These are phyloP conservation scores for Buphagus erythrorhynchus DNA, from an alignment of 2,797 vertebrate species.

Conservation along the genomic window DNA sequence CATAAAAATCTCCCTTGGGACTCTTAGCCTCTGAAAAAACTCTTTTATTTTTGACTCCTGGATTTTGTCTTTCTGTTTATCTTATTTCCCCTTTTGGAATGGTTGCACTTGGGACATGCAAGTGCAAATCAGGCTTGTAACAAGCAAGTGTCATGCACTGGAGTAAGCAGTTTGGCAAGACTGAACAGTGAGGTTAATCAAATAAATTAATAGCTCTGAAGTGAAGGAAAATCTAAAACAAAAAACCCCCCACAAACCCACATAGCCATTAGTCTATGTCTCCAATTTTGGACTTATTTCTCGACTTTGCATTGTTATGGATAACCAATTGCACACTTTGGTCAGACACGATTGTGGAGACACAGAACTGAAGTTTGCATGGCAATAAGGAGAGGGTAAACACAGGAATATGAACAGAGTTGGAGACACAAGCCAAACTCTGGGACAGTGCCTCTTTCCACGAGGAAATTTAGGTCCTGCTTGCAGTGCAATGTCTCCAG, in stretches of 20 bases:
- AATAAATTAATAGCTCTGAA: not conserved
- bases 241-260: fast-evolving
- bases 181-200: not conserved
- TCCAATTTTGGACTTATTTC: not conserved
- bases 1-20: not conserved
- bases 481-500: not conserved
- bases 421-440: not conserved
- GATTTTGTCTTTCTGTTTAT: not conserved
- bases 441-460: not conserved
- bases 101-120: not conserved
- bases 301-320: not conserved
- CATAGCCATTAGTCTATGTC: not conserved
- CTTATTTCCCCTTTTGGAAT: not conserved
- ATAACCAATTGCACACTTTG: not conserved
- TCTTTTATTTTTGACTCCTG: not conserved
- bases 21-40: not conserved
- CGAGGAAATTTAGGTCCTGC: not conserved
- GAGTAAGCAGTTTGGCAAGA: not conserved
- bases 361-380: not conserved
- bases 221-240: not conserved
- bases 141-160: not conserved
- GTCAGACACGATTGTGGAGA: not conserved
- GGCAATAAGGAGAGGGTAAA: not conserved
- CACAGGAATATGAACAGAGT: not conserved
- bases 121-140: not conserved